phyloP scores from a whole-genome alignment of 2,888 invertebrate species.

The Epirrhoe alternata region DNA sequence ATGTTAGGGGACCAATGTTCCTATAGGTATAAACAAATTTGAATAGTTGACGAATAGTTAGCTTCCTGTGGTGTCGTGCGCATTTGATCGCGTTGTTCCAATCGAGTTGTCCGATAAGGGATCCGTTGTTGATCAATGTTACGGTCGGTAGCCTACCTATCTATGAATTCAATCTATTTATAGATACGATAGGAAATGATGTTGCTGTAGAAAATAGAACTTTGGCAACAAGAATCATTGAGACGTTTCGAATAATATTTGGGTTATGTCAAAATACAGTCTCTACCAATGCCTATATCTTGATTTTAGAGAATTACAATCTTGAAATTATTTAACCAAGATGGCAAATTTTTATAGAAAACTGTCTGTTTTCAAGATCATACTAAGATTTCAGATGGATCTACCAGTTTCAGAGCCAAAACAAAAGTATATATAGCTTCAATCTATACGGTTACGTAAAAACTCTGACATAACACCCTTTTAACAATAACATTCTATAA shows the following conservation, averaged over 20 bases:
- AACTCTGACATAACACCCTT: constrained; percentile 33
- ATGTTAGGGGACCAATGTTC: constrained; percentile 45
- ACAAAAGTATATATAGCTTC: not conserved
- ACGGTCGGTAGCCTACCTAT: constrained; percentile 50
- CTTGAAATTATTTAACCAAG: not conserved
- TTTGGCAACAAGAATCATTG: not conserved
- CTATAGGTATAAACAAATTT: constrained; percentile 53
- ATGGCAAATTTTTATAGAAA: not conserved
- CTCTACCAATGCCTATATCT: no score
- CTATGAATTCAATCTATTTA: constrained; percentile 48
- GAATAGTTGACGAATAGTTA: constrained; percentile 51
- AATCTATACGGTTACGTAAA: constrained; percentile 4
- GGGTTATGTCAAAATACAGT: no score
- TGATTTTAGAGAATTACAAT: not conserved
- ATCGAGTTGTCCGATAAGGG: constrained; percentile 65
- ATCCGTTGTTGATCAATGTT: constrained; percentile 52
- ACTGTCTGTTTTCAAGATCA: not conserved
- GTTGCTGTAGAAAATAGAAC: constrained; percentile 13
- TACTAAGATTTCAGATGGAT: not conserved
- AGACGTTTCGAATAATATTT: not conserved
- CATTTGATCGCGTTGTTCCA: constrained; percentile 54
- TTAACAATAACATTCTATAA: constrained; percentile 38
- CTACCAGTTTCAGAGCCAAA: not conserved
- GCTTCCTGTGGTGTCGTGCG: constrained; percentile 58
- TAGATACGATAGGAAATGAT: constrained; percentile 37